Evolutionary conservation across 2,113 vertebrate species (phyloP).

Genomic region (Tringa solitaria): DNA sequence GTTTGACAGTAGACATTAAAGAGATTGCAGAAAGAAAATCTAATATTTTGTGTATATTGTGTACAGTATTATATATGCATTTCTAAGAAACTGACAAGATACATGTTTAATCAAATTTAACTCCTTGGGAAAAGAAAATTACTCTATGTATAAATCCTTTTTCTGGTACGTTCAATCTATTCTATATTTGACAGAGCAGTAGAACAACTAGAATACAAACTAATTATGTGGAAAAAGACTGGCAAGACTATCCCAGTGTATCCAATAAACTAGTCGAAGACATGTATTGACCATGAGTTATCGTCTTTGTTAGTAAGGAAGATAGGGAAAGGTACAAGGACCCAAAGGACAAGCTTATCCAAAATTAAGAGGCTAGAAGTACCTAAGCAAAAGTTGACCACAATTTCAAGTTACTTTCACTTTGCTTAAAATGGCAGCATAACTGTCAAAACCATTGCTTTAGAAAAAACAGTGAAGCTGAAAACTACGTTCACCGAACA

Average conservation of each 20-base stretch:
- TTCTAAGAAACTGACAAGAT: not conserved
- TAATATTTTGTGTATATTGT: not conserved
- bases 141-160: not conserved
- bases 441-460: not conserved
- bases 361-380: not conserved
- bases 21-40: not conserved
- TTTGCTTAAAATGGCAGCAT: not conserved
- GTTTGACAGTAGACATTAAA: not conserved
- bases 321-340: not conserved
- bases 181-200: not conserved
- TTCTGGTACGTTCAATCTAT: not conserved
- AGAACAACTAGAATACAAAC: not conserved
- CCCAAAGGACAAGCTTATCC: not conserved
- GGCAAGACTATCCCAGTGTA: not conserved
- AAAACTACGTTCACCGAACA: not conserved
- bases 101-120: not conserved
- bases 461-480: not conserved
- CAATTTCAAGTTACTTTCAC: not conserved
- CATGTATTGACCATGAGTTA: not conserved
- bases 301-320: not conserved
- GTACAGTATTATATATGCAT: not conserved
- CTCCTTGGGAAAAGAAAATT: not conserved
- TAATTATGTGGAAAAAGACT: not conserved
- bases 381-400: not conserved
- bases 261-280: not conserved